Conservation (phyloP, 2,113 vertebrate species). For the Promerops cafer region DNA sequence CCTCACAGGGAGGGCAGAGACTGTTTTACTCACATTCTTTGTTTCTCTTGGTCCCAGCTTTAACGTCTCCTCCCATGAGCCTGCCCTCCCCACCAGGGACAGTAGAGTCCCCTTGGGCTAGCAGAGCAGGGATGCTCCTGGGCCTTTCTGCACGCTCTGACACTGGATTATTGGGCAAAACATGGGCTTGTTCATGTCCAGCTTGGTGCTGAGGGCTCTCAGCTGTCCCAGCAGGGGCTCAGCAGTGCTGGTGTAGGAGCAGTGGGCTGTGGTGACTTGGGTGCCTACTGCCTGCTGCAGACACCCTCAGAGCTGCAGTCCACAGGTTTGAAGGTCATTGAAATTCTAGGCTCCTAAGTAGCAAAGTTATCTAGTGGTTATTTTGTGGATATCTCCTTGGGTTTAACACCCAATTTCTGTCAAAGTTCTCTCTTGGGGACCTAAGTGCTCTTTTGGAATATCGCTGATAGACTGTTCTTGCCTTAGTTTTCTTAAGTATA, state of each 20-base stretch:
- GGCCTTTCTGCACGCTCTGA: background rate
- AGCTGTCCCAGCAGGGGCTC: background rate
- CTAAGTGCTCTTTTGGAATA: background rate
- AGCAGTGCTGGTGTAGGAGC: background rate
- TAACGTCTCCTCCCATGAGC: background rate
- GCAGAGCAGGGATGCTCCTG: background rate
- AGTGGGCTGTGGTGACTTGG: background rate
- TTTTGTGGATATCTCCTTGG: background rate
- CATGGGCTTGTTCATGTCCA: accelerated
- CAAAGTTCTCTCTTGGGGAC: background rate
- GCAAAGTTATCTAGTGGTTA: background rate
- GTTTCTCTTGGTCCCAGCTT: background rate
- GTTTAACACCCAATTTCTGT: background rate
- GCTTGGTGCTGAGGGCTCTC: background rate
- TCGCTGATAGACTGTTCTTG: background rate
- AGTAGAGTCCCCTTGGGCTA: background rate
- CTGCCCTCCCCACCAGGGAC: background rate
- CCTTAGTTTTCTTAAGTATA: background rate
- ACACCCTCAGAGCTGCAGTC: accelerated
- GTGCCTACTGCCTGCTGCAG: background rate
- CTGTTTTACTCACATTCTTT: background rate
- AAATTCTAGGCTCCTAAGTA: background rate
- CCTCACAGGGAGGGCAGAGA: background rate
- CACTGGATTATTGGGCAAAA: background rate
- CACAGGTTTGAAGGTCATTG: background rate